These are phyloP conservation scores for Scrobipalpa atriplicella DNA, from an alignment of 2,888 invertebrate species.

Conservation along the genomic window DNA sequence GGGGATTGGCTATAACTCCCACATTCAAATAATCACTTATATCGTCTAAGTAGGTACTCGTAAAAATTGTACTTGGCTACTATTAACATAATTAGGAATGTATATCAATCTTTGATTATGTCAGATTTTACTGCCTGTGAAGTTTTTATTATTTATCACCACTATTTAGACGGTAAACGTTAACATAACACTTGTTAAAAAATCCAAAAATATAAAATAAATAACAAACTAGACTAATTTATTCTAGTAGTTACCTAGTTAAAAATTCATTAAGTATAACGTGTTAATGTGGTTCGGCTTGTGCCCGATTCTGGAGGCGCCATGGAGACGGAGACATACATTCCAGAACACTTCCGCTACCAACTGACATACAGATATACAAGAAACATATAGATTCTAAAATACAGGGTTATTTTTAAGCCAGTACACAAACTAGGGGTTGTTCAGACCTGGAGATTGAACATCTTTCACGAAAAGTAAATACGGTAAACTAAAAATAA, in stretches of 20 bases:
- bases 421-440: not conserved
- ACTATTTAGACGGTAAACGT: too few species aligned
- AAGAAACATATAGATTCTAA: not conserved
- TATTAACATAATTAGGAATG: too few species aligned
- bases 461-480: too few species aligned
- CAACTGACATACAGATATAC: constrained; percentile 12
- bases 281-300: constrained; percentile 19
- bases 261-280: constrained; percentile 36
- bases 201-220: not conserved
- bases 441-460: too few species aligned
- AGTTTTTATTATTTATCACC: too few species aligned
- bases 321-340: constrained; percentile 34
- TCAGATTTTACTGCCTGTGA: too few species aligned
- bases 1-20: not conserved
- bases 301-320: constrained; percentile 35
- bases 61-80: too few species aligned
- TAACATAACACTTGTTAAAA: not conserved
- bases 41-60: not conserved
- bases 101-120: too few species aligned
- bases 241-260: constrained; percentile 30
- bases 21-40: not conserved
- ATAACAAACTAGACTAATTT: constrained; percentile 6
- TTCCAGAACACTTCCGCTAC: constrained; percentile 42
- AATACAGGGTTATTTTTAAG: too few species aligned
- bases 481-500: too few species aligned